phyloP scores from a whole-genome alignment of 1,140 invertebrate species.

The Holotrichia oblita region DNA sequence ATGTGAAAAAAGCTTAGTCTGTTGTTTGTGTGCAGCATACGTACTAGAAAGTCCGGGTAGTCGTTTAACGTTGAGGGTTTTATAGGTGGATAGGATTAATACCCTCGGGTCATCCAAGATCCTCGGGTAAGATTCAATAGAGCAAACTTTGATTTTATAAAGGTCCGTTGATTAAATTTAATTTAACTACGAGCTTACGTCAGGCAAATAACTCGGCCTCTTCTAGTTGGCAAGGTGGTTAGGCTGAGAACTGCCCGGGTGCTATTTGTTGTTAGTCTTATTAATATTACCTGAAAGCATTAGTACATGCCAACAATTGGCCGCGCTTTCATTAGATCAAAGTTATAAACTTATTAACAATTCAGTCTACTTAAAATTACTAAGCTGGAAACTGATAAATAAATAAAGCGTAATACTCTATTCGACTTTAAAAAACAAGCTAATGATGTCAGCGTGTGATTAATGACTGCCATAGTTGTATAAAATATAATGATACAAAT shows the following conservation, averaged over 20 bases:
- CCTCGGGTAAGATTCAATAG: too few species aligned
- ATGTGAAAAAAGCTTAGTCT: too few species aligned
- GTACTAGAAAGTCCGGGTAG: too few species aligned
- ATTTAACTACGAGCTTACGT: too few species aligned
- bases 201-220: too few species aligned
- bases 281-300: constrained; percentile 24
- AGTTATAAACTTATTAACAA: constrained; percentile 18
- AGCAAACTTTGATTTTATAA: too few species aligned
- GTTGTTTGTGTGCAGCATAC: too few species aligned
- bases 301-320: background rate
- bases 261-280: constrained; percentile 9
- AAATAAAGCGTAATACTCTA: background rate
- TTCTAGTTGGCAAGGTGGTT: constrained; percentile 2
- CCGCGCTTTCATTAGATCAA: constrained; percentile 23
- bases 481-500: background rate
- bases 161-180: too few species aligned
- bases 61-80: too few species aligned
- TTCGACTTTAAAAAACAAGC: background rate
- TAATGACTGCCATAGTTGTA: background rate
- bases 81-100: too few species aligned
- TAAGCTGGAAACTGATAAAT: background rate
- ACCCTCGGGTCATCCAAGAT: too few species aligned
- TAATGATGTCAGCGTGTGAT: background rate
- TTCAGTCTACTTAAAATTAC: constrained; percentile 4
- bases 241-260: background rate